phyloP scores from a whole-genome alignment of 2,797 vertebrate genomes.

The Schizothorax lantsangensis region DNA sequence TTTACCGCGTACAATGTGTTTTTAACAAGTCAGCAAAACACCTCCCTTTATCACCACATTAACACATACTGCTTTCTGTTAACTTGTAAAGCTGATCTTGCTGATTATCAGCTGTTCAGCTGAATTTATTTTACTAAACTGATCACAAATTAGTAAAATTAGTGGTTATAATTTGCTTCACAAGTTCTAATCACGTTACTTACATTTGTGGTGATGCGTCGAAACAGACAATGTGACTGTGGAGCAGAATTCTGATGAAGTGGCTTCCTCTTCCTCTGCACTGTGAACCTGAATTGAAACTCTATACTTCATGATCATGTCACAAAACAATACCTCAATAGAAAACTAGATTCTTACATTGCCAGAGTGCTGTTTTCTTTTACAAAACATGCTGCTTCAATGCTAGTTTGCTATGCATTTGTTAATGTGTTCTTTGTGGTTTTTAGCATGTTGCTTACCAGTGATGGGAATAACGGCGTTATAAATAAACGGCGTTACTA shows the following conservation, averaged over 20 bases:
- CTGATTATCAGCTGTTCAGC: neutral
- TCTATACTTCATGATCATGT: neutral
- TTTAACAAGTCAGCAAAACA: constrained; percentile 28
- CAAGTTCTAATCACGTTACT: constrained; percentile 31
- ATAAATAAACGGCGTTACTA: too few species aligned
- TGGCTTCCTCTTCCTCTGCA: constrained; percentile 77
- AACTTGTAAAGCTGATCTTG: neutral
- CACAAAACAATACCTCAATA: neutral
- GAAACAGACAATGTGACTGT: constrained; percentile 48
- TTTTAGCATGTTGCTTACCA: neutral
- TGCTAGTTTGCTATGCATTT: neutral
- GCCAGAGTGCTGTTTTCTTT: neutral
- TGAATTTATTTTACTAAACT: neutral
- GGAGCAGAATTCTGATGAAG: constrained; percentile 61
- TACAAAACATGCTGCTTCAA: neutral
- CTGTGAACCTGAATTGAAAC: constrained; percentile 73
- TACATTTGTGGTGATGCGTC: constrained; percentile 70
- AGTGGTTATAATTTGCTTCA: neutral
- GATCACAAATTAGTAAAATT: constrained; percentile 13
- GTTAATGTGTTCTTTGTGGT: neutral
- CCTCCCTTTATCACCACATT: constrained; percentile 3
- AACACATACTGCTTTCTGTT: constrained; percentile 11
- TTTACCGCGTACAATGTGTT: neutral
- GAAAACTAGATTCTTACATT: neutral
- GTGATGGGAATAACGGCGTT: too few species aligned